Conservation (phyloP, 1,140 invertebrate species). For the Panonychus citri region DNA sequence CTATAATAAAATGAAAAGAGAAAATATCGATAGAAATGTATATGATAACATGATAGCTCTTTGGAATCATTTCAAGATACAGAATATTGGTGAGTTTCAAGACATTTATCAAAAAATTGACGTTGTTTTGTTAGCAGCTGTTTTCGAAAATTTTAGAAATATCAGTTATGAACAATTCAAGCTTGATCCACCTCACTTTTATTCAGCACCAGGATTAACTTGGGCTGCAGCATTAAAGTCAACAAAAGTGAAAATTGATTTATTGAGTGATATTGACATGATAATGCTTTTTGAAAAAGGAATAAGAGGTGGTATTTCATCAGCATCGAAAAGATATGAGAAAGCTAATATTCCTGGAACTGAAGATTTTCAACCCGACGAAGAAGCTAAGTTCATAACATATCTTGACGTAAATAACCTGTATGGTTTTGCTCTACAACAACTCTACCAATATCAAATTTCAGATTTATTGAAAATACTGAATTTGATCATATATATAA, state of each 20-base stretch:
- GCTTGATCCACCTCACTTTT: not conserved
- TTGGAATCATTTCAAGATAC: not conserved
- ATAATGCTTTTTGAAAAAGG: slow-evolving; percentile 4
- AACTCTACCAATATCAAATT: not conserved
- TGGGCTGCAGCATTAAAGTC: not conserved
- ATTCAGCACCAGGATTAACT: not conserved
- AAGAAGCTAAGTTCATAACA: not conserved
- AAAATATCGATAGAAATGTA: not conserved
- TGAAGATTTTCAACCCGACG: not conserved
- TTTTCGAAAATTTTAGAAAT: not conserved
- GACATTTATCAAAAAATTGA: not conserved
- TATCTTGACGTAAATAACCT: not conserved
- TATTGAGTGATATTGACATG: not conserved
- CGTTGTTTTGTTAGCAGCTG: not conserved
- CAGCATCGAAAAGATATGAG: not conserved
- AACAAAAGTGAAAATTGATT: not conserved
- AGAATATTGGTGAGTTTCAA: not conserved
- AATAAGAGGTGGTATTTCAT: slow-evolving; percentile 1
- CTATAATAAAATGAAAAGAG: not conserved
- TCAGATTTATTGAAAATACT: no score
- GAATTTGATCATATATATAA: no score
- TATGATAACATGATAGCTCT: not conserved
- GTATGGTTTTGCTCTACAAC: not conserved
- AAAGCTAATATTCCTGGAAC: not conserved
- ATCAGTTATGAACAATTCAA: not conserved